Evolutionary conservation across 2,113 vertebrate genomes (phyloP), one percentile per base, ranked within the genome.

Genomic region (Buteo buteo): DNA sequence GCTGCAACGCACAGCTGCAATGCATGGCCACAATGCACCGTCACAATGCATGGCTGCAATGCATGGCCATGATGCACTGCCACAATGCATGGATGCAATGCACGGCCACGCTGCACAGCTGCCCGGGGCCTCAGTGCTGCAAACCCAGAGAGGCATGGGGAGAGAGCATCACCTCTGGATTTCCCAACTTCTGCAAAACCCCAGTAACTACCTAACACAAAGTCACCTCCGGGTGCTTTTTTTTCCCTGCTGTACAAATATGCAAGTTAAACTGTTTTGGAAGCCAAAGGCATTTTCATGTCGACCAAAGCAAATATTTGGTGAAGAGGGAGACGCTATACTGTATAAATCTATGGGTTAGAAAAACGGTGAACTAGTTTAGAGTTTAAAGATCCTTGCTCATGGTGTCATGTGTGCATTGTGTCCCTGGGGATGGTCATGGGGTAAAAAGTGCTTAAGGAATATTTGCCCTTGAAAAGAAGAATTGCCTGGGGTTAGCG

Each of bases 251-350:
- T 45, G 61, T 59, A 67, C 55, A 67, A 91, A 88, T 21, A 15
- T 1, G 6, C 9, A 1, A 40, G 34, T 88, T 82, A 64, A 88
- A 31, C 66, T 38, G 26, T 62, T 85, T 85, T 1, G 40, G 90
- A 85, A 93, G 78, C 90, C 94, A 52, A 42, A 79, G 47, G 82
- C 20, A 17, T 82, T 94, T 79, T 76, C 66, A 1, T 38, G 47
- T 32, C 50, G n/a, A 67, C 47, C 85, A 67, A 42, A 85, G 85
- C 85, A 95, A 85, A 93, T 94, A 91, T 92, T 96, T 96, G 70
- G 79, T 54, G 85, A 31, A 45, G 10, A 38, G 57, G 57, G 78
- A 85, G 85, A 50, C 32, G 1, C 74, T 42, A 4, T 10, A 4
- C 25, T 34, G 82, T 34, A 0, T 12, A 36, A 73, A 83, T 62